phyloP scores from a whole-genome alignment of 2,797 vertebrate species.

The Pogoniulus pusillus region DNA sequence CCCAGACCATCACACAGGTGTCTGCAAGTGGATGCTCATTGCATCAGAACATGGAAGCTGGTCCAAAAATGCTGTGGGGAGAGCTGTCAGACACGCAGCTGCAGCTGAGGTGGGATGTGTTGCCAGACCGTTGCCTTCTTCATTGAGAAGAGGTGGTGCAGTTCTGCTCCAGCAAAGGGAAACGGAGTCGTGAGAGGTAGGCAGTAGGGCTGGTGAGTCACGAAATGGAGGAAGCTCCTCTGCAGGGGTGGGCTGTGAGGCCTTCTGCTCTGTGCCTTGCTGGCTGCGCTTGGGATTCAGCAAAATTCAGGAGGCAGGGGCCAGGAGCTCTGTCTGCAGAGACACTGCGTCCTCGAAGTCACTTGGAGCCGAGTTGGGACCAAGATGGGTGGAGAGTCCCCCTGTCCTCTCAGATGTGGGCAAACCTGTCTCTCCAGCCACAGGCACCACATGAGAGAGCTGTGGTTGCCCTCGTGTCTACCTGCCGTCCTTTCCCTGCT shows the following conservation, averaged over 20 bases:
- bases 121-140: not conserved
- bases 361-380: not conserved
- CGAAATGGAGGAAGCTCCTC: not conserved
- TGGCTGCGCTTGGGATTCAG: fast-evolving
- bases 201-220: not conserved
- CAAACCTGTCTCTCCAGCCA: conserved; percentile 39
- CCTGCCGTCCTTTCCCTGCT: not conserved
- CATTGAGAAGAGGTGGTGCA: not conserved
- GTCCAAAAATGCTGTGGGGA: not conserved
- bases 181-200: not conserved
- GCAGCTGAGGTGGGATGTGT: not conserved
- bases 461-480: not conserved
- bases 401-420: not conserved
- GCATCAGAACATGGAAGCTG: not conserved
- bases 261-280: not conserved
- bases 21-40: not conserved
- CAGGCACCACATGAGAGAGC: conserved; percentile 8
- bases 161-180: not conserved
- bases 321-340: not conserved
- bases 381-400: not conserved
- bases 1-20: too few species aligned
- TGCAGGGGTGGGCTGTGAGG: not conserved
- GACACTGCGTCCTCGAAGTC: not conserved
- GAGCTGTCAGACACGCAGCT: fast-evolving
- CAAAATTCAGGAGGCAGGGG: not conserved